Evolutionary conservation across 1,140 invertebrate species (phyloP), one percentile per base, ranked within the genome.

Genomic region (Eulimnadia texana): DNA sequence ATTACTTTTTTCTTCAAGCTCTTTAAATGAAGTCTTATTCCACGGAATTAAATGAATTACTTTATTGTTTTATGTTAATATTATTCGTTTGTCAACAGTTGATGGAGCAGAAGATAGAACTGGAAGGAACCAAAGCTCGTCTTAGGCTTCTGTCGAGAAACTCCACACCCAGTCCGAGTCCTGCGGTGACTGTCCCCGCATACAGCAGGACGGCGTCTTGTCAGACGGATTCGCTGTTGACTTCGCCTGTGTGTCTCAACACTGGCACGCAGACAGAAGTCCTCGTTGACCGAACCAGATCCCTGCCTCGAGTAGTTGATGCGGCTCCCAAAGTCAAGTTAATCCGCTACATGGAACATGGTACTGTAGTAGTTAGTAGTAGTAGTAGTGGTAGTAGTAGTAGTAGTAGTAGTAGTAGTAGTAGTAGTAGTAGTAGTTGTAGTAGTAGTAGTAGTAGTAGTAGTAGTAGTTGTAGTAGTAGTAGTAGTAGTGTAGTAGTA

Each of bases 71-170:
- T n/a, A n/a, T n/a, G n/a, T n/a, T n/a, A n/a, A n/a, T n/a, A n/a
- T n/a, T n/a, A n/a, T n/a, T n/a, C n/a, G n/a, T 65, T 61, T 61
- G 65, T 61, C 71, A 72, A 56, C 74, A 88, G 85, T 70, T 90
- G 66, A 84, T 86, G 69, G 85, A 89, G 70, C 82, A 83, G 67
- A 85, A 80, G 64, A 88, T 89, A 63, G 85, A 90, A 69, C 66
- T 89, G 64, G 86, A 89, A 72, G 86, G 86, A 3, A 88, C 86
- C 1, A 75, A 80, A 63, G 86, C 86, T 0, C 78, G 82, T 52
- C 77, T 88, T 16, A 77, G 86, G 13, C 77, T 87, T 49, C 70
- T 88, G 24, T 85, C n/a, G n/a, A n/a, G n/a, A n/a, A n/a, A n/a
- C n/a, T 88, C 67, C 78, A 71, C 24, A 27, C 24, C 29, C 50